Evolutionary conservation across 92 coral and sea anemone genomes (phyloP).

Genomic region (Heteractis magnifica): DNA sequence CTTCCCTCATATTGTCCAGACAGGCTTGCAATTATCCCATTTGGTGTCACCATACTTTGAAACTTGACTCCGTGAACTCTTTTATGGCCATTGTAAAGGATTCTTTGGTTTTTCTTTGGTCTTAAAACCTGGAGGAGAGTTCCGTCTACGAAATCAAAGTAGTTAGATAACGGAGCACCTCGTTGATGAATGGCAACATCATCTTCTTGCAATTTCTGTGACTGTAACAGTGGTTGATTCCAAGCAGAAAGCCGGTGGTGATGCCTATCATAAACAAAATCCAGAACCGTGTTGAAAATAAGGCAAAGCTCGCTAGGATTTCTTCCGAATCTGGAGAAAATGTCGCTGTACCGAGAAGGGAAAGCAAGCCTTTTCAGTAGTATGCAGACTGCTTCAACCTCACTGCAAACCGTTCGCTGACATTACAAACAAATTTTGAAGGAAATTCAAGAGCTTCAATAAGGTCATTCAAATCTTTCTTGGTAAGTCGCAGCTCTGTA

Average conservation of each 20-base stretch:
- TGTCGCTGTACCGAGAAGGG: conserved; percentile 29
- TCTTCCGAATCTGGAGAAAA: conserved; percentile 19
- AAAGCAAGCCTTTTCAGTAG: conserved; percentile 28
- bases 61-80: not conserved
- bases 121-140: not conserved
- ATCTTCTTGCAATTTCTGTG: not conserved
- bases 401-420: conserved; percentile 22
- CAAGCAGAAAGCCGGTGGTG: conserved; percentile 14
- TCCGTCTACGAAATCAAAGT: conserved; percentile 1
- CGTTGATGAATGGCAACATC: not conserved
- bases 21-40: not conserved
- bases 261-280: conserved; percentile 6
- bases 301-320: conserved; percentile 13
- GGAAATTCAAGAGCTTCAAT: conserved; percentile 15
- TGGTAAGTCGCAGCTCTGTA: conserved; percentile 17
- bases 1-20: not conserved
- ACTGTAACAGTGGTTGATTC: not conserved
- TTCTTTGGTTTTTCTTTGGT: not conserved
- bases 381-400: conserved; percentile 13
- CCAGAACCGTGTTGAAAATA: conserved; percentile 26
- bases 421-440: not conserved
- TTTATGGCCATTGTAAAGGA: conserved; percentile 3
- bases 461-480: conserved; percentile 5
- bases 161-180: not conserved
- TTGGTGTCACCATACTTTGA: not conserved